phyloP scores from a whole-genome alignment of 2,797 vertebrate genomes.

The Lepus oiostolus region DNA sequence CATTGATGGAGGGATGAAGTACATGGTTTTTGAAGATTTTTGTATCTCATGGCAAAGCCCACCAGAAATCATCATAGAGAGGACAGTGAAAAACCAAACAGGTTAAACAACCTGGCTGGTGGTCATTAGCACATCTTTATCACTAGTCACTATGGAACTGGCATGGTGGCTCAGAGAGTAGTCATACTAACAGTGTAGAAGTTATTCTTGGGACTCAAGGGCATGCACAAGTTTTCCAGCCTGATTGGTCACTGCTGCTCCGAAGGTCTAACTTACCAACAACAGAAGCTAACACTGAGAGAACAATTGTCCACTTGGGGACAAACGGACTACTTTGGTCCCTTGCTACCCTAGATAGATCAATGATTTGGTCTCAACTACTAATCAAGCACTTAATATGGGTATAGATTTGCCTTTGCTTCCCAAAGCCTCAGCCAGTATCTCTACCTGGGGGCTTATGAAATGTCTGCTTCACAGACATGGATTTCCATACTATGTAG shows the following conservation, averaged over 20 bases:
- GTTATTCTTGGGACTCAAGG: neutral
- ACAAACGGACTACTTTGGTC: neutral
- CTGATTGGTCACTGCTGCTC: neutral
- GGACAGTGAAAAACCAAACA: neutral
- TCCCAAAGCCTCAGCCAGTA: neutral
- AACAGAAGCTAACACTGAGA: neutral
- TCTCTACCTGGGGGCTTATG: neutral
- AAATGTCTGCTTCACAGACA: neutral
- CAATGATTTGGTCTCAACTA: neutral
- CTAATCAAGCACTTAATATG: neutral
- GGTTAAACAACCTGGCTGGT: neutral
- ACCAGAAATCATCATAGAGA: neutral
- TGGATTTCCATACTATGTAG: neutral
- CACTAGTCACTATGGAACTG: neutral
- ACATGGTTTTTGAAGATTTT: neutral
- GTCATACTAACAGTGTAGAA: neutral
- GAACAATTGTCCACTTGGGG: neutral
- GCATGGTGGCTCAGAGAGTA: neutral
- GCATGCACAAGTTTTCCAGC: neutral
- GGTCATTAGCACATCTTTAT: neutral
- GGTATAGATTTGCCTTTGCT: neutral
- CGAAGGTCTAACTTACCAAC: neutral
- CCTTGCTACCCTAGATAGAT: neutral
- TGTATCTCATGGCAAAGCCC: neutral
- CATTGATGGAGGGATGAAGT: too few species aligned